These are phyloP conservation scores for Rallus limicola DNA, from an alignment of 2,113 vertebrate species.

Conservation along the genomic window DNA sequence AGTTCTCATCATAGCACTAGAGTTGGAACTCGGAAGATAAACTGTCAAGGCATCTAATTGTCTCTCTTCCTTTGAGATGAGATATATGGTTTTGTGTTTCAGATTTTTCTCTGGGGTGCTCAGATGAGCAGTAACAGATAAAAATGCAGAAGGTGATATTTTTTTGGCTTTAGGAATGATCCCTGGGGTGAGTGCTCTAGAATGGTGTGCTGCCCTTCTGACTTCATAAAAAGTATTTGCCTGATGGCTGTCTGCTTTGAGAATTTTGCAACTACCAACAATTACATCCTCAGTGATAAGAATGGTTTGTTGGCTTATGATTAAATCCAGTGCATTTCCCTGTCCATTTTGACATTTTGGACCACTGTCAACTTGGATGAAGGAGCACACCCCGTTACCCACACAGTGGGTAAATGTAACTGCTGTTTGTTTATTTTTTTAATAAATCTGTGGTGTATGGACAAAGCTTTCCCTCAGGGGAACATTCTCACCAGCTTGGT, in stretches of 20 bases:
- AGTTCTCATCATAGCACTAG: neutral
- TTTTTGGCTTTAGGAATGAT: neutral
- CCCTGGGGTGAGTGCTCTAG: neutral
- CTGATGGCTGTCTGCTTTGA: neutral
- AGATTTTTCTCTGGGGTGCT: neutral
- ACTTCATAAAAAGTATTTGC: neutral
- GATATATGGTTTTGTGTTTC: neutral
- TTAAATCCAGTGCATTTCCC: neutral
- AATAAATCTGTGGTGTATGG: neutral
- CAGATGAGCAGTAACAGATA: neutral
- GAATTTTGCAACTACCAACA: neutral
- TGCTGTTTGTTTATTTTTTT: neutral
- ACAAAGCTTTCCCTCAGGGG: neutral
- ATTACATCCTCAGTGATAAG: neutral
- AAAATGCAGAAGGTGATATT: neutral
- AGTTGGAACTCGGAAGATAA: neutral
- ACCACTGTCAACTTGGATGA: neutral
- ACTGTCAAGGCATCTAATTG: rapidly evolving
- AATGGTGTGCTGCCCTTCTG: neutral
- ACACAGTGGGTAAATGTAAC: neutral
- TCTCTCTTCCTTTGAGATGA: neutral
- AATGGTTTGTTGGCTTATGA: neutral
- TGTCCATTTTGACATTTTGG: neutral
- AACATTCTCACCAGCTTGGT: constrained; percentile 28
- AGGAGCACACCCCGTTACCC: neutral